Evolutionary conservation across 2,888 invertebrate species (phyloP).

Genomic region (Zygothrica quintamaculata): DNA sequence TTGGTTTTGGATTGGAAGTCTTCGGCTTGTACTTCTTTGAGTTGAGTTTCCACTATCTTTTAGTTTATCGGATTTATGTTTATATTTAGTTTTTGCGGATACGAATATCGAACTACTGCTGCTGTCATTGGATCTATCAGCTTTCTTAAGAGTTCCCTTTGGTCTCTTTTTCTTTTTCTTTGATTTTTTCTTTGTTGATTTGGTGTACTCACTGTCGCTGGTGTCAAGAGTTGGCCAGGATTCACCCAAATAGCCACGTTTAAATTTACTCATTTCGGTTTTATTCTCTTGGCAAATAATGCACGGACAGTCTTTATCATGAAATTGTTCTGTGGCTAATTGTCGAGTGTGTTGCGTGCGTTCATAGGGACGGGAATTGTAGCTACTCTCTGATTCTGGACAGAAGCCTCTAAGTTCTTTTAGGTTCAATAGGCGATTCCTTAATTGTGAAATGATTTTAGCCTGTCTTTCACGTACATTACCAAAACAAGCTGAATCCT

Average conservation of each 20-base stretch:
- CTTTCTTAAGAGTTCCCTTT: too few species aligned
- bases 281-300: background rate
- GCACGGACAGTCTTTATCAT: too few species aligned
- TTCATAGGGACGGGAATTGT: constrained; percentile 6
- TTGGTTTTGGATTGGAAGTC: too few species aligned
- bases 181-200: too few species aligned
- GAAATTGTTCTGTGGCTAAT: too few species aligned
- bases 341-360: too few species aligned
- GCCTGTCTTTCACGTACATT: constrained; percentile 65
- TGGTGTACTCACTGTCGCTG: background rate
- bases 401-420: background rate
- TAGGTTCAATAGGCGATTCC: constrained; percentile 56
- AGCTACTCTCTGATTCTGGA: constrained; percentile 24
- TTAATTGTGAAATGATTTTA: constrained; percentile 58
- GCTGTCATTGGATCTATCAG: too few species aligned
- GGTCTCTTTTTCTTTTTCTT: constrained; percentile 3
- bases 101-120: too few species aligned
- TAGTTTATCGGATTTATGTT: too few species aligned
- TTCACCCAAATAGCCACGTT: constrained; percentile 27
- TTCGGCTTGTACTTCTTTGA: too few species aligned
- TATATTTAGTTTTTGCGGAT: too few species aligned
- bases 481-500: constrained; percentile 64
- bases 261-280: background rate
- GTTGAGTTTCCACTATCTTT: too few species aligned
- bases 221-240: constrained; percentile 19